Conservation (phyloP, 2,888 invertebrate genomes). For the Nephrotoma guestfalica region DNA sequence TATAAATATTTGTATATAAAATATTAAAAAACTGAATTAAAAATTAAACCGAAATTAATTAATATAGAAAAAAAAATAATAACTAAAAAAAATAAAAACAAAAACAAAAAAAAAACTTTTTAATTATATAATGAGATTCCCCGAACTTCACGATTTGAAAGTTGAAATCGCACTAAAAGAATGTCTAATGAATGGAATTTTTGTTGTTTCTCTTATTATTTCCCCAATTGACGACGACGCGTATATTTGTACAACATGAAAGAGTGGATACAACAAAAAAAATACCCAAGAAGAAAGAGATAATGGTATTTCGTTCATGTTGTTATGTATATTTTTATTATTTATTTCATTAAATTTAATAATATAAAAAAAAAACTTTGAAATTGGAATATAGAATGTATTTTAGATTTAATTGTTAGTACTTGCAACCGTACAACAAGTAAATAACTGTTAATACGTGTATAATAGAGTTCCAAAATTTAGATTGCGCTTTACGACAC, state of each 20-base stretch:
- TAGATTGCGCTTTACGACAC: neutral
- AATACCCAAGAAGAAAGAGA: neutral
- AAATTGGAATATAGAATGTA: neutral
- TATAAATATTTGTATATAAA: neutral
- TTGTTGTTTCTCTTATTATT: neutral
- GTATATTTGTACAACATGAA: neutral
- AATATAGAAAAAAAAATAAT: neutral
- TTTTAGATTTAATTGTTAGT: neutral
- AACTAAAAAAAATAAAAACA: neutral
- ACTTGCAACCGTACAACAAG: neutral
- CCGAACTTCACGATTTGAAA: constrained; percentile 5
- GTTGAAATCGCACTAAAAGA: constrained; percentile 9
- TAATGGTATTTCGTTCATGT: neutral
- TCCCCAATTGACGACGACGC: neutral
- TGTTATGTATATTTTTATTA: neutral
- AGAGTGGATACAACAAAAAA: neutral
- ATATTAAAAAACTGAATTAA: neutral
- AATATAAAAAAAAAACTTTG: neutral
- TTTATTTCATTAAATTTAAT: neutral
- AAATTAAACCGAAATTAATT: neutral
- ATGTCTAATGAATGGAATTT: constrained; percentile 2
- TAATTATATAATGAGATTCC: neutral
- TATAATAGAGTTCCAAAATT: neutral
- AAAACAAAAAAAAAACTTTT: neutral
- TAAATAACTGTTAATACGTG: neutral